Percentiles rank a stretch among this genome's conserved stretches.
Conservation (phyloP, 2,797 vertebrate genomes). For the Sebastes elongatus region DNA sequence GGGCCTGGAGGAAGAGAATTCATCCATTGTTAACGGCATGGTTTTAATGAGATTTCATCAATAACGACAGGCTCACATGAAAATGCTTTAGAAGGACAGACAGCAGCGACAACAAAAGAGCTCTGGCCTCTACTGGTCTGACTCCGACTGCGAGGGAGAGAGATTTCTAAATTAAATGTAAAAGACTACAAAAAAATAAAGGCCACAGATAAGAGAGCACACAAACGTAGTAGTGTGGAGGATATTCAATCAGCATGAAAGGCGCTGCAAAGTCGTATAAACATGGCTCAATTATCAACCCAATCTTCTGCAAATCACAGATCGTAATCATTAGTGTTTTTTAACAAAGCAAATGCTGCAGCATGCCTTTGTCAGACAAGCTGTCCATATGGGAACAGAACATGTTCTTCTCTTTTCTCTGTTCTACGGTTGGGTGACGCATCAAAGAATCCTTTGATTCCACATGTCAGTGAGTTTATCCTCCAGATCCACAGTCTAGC, state of each 20-base stretch:
- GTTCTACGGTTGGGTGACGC: slow-evolving; percentile 44
- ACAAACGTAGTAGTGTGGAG: background rate
- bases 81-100: background rate
- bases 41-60: background rate
- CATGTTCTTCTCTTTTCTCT: slow-evolving; percentile 33
- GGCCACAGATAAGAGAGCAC: background rate
- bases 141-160: background rate
- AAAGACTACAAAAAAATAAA: slow-evolving; percentile 2
- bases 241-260: slow-evolving; percentile 13
- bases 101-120: background rate
- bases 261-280: background rate
- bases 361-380: slow-evolving; percentile 47
- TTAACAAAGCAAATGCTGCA: slow-evolving; percentile 38
- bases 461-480: slow-evolving; percentile 41
- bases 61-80: background rate
- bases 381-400: slow-evolving; percentile 41
- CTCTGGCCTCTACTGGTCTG: background rate
- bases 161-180: background rate
- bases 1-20: slow-evolving; percentile 78
- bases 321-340: slow-evolving; percentile 34
- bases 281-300: slow-evolving; percentile 26
- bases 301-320: slow-evolving; percentile 24
- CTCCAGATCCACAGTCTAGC: slow-evolving; percentile 32
- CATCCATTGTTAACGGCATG: background rate
- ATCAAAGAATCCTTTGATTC: slow-evolving; percentile 62